phyloP scores from a whole-genome alignment of 2,797 vertebrate species.

The Acomys russatus region DNA sequence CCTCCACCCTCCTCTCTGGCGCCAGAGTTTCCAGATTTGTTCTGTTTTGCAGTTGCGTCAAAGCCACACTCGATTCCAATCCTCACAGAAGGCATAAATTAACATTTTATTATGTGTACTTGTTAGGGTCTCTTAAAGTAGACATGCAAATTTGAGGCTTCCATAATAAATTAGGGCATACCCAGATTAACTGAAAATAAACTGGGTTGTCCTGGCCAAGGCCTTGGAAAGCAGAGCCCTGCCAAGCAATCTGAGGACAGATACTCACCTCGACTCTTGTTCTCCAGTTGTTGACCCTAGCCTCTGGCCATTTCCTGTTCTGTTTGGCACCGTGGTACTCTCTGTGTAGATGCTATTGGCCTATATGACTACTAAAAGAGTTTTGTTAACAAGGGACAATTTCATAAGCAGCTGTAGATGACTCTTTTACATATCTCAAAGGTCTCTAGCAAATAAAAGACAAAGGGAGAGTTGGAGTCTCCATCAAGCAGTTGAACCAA shows the following conservation, averaged over 20 bases:
- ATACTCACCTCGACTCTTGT: slow-evolving; percentile 61
- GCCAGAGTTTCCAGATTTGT: slow-evolving; percentile 81
- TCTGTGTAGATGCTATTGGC: slow-evolving; percentile 71
- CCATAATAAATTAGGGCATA: slow-evolving; percentile 71
- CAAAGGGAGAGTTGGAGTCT: background rate
- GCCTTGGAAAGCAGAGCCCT: slow-evolving; percentile 75
- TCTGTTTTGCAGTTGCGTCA: slow-evolving; percentile 81
- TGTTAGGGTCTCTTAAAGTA: slow-evolving; percentile 82
- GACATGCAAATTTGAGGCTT: slow-evolving; percentile 78
- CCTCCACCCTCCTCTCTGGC: slow-evolving; percentile 66
- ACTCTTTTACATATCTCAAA: slow-evolving; percentile 69
- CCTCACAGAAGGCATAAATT: slow-evolving; percentile 83
- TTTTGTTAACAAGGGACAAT: slow-evolving; percentile 76
- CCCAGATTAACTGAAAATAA: slow-evolving; percentile 78
- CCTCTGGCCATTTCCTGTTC: slow-evolving; percentile 72
- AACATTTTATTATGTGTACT: slow-evolving; percentile 79
- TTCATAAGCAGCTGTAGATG: slow-evolving; percentile 79
- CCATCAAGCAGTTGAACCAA: slow-evolving; percentile 65
- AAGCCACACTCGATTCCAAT: slow-evolving; percentile 73
- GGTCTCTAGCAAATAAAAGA: background rate
- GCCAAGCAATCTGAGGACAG: slow-evolving; percentile 69
- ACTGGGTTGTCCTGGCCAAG: slow-evolving; percentile 69
- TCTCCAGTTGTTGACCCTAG: slow-evolving; percentile 72
- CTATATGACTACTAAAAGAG: slow-evolving; percentile 56
- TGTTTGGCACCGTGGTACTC: background rate